phyloP scores from a whole-genome alignment of 2,888 invertebrate species.

The Troides helena region DNA sequence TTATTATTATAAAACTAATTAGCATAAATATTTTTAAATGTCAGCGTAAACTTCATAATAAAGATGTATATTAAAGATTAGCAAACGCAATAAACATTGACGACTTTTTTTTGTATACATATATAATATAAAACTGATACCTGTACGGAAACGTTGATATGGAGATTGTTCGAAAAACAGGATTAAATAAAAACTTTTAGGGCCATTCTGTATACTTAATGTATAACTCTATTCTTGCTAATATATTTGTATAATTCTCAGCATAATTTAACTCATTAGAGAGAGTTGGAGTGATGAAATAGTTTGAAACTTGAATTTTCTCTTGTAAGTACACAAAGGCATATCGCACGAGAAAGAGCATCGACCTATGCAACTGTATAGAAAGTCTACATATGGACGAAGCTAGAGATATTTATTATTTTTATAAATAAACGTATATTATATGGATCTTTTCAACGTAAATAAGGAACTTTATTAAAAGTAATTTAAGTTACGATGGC shows the following conservation, averaged over 20 bases:
- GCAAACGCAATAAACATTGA: neutral
- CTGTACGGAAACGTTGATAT: no score
- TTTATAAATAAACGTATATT: neutral
- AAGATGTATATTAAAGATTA: neutral
- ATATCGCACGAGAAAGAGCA: neutral
- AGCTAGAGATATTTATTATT: neutral
- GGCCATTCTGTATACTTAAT: no score
- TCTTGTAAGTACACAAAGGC: neutral
- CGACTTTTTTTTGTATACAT: no score
- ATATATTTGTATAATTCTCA: neutral
- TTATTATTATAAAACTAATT: constrained; percentile 19
- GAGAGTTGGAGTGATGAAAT: neutral
- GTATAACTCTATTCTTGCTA: no score
- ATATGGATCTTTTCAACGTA: neutral
- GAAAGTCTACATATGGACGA: neutral
- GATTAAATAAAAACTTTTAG: no score
- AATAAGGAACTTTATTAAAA: no score
- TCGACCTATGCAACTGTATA: neutral
- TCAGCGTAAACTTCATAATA: constrained; percentile 33
- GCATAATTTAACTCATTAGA: neutral
- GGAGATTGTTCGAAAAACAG: no score
- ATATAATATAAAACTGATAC: no score
- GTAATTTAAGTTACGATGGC: no score
- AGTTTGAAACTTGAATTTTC: neutral
- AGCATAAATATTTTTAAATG: constrained; percentile 14